phyloP scores from a whole-genome alignment of 2,113 vertebrate species.

The chimpanzee (Pan troglodytes) region NHGRI_mPanTro3-v2.1_pri NC_072401.2:135817001-135817500 shows the following conservation, averaged over 20 bases:
- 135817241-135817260: not conserved
- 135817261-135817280: not conserved
- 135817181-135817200: not conserved
- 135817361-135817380: not conserved
- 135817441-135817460: not conserved
- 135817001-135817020: no score
- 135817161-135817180: no score
- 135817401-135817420: not conserved
- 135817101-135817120: no score
- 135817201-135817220: not conserved
- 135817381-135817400: not conserved
- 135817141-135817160: not conserved
- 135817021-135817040: no score
- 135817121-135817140: no score
- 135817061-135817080: not conserved
- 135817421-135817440: not conserved
- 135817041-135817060: no score
- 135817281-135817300: not conserved
- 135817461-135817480: not conserved
- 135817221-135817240: not conserved
- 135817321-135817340: not conserved
- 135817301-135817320: not conserved
- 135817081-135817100: not conserved
- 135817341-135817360: not conserved
- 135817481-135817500: not conserved